Conservation (phyloP, 2,797 vertebrate genomes). For the Amblyopsis hoosieri region DNA sequence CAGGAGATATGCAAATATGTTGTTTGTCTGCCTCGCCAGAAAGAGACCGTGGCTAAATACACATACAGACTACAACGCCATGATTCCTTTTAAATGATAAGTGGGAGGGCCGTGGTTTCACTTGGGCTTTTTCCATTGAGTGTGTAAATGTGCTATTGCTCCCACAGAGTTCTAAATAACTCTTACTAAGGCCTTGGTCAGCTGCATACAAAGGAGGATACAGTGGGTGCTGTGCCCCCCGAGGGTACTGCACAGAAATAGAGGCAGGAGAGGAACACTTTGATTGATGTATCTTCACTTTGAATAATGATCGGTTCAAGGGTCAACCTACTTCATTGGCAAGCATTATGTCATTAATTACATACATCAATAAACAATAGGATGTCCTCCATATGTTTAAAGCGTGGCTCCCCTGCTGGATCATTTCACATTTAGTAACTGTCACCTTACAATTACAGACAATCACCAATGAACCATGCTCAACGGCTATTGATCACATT, state of each 20-base stretch:
- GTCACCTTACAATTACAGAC: slow-evolving; percentile 70
- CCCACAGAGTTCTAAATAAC: slow-evolving; percentile 70
- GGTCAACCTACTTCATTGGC: slow-evolving; percentile 94
- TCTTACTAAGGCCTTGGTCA: slow-evolving; percentile 75
- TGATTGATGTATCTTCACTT: slow-evolving; percentile 92
- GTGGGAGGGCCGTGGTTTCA: neutral
- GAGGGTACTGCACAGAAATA: slow-evolving; percentile 46
- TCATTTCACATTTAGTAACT: slow-evolving; percentile 84
- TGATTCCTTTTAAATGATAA: slow-evolving; percentile 52
- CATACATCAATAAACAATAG: slow-evolving; percentile 91
- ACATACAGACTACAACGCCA: slow-evolving; percentile 82
- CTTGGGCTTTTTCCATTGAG: neutral
- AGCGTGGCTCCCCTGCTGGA: slow-evolving; percentile 73
- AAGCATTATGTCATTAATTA: slow-evolving; percentile 98
- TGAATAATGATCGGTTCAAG: slow-evolving; percentile 95
- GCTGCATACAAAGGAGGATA: slow-evolving; percentile 80
- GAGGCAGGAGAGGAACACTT: slow-evolving; percentile 79
- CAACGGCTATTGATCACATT: slow-evolving; percentile 57
- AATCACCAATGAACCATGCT: slow-evolving; percentile 30
- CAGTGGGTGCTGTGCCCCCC: slow-evolving; percentile 76
- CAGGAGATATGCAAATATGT: slow-evolving; percentile 90
- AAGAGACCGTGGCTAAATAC: slow-evolving; percentile 92
- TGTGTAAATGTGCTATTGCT: slow-evolving; percentile 39
- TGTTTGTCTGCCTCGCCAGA: slow-evolving; percentile 77
- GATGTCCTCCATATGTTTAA: slow-evolving; percentile 88